Evolutionary conservation across 2,888 invertebrate species (phyloP).

Genomic region (Zygothrica quintamaculata): DNA sequence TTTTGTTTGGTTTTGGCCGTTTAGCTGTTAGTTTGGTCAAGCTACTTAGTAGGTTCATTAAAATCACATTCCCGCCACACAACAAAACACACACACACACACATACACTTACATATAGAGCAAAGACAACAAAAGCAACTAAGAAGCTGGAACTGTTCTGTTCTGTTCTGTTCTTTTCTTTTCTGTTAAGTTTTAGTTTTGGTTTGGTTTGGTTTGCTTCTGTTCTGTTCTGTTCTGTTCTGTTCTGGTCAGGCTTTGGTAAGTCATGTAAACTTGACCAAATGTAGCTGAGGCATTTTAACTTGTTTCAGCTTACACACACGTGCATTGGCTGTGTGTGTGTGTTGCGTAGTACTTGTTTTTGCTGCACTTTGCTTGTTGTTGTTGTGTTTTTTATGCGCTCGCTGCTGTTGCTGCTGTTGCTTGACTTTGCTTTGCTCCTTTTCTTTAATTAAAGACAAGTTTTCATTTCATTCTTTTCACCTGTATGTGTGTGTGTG

Average conservation of each 20-base stretch:
- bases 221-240: constrained; percentile 13
- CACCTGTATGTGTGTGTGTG: constrained; percentile 44
- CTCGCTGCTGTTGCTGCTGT: constrained; percentile 16
- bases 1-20: constrained; percentile 40
- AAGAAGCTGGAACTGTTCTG: constrained; percentile 42
- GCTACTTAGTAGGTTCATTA: constrained; percentile 73
- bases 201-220: constrained; percentile 24
- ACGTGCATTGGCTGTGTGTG: constrained; percentile 1
- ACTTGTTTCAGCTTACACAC: constrained; percentile 73
- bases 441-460: constrained; percentile 76
- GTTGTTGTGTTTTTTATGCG: constrained; percentile 37
- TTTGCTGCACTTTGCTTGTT: constrained; percentile 46
- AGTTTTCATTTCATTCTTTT: constrained; percentile 74
- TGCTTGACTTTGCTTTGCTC: constrained; percentile 39
- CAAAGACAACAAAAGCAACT: too few species aligned
- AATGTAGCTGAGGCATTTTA: constrained; percentile 75
- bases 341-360: constrained; percentile 61
- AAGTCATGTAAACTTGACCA: constrained; percentile 73
- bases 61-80: constrained; percentile 61
- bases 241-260: constrained; percentile 39
- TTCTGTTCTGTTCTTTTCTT: too few species aligned
- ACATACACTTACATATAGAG: neutral
- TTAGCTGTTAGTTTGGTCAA: constrained; percentile 45
- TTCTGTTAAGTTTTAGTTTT: constrained; percentile 30
- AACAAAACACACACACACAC: constrained; percentile 17